A percentile compares a stretch with the other conserved stretches of the same genome.
These are phyloP conservation scores for Gallinago jamesoni DNA, from an alignment of 2,113 vertebrate genomes.

Conservation along the genomic window DNA sequence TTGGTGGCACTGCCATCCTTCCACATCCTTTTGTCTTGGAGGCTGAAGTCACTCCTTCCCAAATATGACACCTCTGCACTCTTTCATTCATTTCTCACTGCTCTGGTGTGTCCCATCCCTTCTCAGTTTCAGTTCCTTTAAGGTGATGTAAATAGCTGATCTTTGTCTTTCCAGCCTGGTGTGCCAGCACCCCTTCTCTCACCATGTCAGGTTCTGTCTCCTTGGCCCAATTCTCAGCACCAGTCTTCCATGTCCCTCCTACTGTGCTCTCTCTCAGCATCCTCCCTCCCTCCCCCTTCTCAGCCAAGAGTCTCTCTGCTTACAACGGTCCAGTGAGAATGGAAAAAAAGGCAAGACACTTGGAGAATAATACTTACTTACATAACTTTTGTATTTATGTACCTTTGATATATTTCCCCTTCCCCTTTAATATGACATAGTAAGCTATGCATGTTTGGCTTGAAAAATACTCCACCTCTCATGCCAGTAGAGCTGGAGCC, in stretches of 20 bases:
- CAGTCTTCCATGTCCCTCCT: not conserved
- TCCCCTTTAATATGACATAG: not conserved
- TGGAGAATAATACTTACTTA: not conserved
- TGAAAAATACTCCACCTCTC: not conserved
- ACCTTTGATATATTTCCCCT: not conserved
- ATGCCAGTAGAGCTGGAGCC: not conserved
- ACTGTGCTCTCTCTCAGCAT: not conserved
- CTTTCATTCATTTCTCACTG: not conserved
- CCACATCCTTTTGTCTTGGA: not conserved
- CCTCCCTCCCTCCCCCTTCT: not conserved
- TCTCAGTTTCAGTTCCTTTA: not conserved
- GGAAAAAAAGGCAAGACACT: not conserved
- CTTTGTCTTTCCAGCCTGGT: not conserved
- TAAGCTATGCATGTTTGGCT: not conserved
- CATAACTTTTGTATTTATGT: not conserved
- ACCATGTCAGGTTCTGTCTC: not conserved
- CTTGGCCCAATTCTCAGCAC: not conserved
- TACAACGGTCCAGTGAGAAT: not conserved
- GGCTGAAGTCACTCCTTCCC: not conserved
- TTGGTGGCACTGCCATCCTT: not conserved
- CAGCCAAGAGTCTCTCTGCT: not conserved
- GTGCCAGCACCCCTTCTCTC: accelerated
- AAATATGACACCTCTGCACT: not conserved
- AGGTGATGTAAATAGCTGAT: not conserved
- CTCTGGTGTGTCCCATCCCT: not conserved